Conservation (phyloP, 30 jellyfish, hydroid and myxozoan genomes). For the Cassiopea xamachana region DNA sequence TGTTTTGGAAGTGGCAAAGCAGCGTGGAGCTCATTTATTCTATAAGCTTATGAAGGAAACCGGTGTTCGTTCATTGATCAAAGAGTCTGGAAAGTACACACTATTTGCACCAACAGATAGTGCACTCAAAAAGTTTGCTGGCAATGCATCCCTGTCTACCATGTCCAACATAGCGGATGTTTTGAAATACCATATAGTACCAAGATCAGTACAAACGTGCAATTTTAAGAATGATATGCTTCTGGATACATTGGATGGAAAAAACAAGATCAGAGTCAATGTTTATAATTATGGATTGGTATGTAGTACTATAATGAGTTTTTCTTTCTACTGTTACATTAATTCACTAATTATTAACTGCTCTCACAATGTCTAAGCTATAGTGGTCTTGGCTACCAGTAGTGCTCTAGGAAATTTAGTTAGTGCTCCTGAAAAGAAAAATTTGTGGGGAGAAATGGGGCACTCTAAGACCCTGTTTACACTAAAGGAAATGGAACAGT, state of each 20-base stretch:
- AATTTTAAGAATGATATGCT: conserved; percentile 58
- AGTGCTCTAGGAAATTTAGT: no score
- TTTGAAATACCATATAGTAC: conserved; percentile 59
- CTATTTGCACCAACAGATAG: conserved; percentile 74
- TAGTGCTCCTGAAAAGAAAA: no score
- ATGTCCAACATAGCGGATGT: conserved; percentile 43
- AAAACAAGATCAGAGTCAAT: conserved; percentile 56
- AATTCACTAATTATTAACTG: no score
- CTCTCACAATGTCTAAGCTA: no score
- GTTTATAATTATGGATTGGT: conserved; percentile 76
- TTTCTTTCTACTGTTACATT: no score
- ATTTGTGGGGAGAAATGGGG: no score
- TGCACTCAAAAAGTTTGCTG: conserved; percentile 51
- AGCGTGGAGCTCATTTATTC: conserved; percentile 50
- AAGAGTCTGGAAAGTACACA: conserved; percentile 51
- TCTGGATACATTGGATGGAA: conserved; percentile 63
- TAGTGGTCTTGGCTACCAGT: no score
- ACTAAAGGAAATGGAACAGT: no score
- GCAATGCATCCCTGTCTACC: conserved; percentile 25
- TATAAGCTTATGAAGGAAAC: conserved; percentile 37
- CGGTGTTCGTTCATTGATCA: conserved; percentile 48
- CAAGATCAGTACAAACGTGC: conserved; percentile 56
- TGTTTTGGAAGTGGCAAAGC: conserved; percentile 53
- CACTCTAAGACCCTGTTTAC: no score
- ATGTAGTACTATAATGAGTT: not conserved